Evolutionary conservation across 2,797 vertebrate species (phyloP).

Genomic region (Anableps anableps): DNA sequence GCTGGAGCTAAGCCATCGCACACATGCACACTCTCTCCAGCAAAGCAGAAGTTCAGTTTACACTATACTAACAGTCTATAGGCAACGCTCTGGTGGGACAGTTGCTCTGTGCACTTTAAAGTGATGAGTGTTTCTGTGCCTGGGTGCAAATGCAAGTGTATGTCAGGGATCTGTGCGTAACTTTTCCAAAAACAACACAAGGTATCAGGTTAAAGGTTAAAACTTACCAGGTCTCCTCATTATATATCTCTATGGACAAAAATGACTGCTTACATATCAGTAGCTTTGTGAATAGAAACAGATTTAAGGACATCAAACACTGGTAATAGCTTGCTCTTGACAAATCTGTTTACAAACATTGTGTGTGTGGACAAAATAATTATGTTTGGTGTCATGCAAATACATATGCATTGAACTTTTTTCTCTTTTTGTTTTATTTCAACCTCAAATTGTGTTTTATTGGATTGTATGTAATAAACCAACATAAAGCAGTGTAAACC

Average conservation of each 20-base stretch:
- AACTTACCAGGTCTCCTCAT: constrained; percentile 33
- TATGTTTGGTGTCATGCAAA: background rate
- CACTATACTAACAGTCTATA: constrained; percentile 37
- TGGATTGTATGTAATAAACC: background rate
- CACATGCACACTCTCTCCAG: background rate
- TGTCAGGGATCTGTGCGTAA: constrained; percentile 17
- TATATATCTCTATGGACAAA: constrained; percentile 45
- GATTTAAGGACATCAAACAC: constrained; percentile 25
- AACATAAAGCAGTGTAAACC: background rate
- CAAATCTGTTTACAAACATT: background rate
- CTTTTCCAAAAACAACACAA: constrained; percentile 36
- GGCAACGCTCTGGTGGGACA: constrained; percentile 33
- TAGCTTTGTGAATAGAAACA: constrained; percentile 50
- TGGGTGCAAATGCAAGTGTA: constrained; percentile 15
- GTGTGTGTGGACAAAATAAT: background rate
- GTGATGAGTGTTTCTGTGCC: constrained; percentile 43
- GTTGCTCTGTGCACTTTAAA: constrained; percentile 25
- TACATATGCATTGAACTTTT: background rate
- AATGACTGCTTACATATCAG: constrained; percentile 24
- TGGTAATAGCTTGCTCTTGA: constrained; percentile 16
- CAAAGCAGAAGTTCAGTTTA: constrained; percentile 15
- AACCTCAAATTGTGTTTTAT: background rate
- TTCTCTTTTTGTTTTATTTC: background rate
- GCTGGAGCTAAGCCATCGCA: constrained; percentile 9
- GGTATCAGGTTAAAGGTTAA: constrained; percentile 36